Conservation (phyloP, 1,140 invertebrate species). For the Rhizoglyphus robini region DNA sequence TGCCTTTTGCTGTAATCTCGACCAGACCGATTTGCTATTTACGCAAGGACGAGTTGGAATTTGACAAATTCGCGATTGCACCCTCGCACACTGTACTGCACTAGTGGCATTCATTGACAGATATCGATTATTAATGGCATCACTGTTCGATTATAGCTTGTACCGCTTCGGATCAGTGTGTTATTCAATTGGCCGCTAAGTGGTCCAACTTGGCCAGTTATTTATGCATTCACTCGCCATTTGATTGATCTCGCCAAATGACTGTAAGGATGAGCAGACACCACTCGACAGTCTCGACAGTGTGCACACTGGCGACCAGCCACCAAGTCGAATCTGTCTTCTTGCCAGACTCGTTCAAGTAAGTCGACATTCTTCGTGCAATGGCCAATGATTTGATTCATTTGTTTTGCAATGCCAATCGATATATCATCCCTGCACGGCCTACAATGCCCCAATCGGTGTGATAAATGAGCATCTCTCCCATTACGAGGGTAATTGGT, state of each 20-base stretch:
- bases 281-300: neutral
- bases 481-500: neutral
- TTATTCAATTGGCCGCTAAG: neutral
- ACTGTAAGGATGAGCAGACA: neutral
- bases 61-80: constrained; percentile 3
- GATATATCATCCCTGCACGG: constrained; percentile 10
- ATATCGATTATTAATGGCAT: constrained; percentile 13
- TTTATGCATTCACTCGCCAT: neutral
- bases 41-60: neutral
- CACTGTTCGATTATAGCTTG: neutral
- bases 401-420: constrained; percentile 7
- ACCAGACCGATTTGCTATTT: neutral
- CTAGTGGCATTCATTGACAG: neutral
- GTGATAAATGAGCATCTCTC: constrained; percentile 5
- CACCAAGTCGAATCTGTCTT: neutral
- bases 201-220: constrained; percentile 6
- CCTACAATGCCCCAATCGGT: neutral
- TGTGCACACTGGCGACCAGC: neutral
- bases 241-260: constrained; percentile 4
- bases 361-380: neutral
- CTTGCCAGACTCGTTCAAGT: neutral
- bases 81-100: neutral
- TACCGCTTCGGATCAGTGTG: neutral
- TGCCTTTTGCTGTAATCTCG: neutral
- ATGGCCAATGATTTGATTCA: neutral